Evolutionary conservation across 1,140 invertebrate genomes (phyloP).

Genomic region (Augochlora pura): DNA sequence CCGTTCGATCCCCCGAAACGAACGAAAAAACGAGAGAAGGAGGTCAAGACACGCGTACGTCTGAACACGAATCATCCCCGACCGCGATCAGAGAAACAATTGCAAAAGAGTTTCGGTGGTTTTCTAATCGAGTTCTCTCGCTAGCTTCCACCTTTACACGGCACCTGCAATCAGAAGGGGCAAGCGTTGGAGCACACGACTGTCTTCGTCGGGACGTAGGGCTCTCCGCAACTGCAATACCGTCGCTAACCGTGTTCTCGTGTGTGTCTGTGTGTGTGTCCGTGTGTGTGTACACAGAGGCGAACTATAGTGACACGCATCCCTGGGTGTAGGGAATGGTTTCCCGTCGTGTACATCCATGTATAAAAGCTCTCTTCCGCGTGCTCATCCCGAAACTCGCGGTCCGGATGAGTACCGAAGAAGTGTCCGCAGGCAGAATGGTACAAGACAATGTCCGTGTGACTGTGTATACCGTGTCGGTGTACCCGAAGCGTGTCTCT

Average conservation of each 20-base stretch:
- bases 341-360: neutral
- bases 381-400: constrained; percentile 10
- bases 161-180: neutral
- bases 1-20: constrained; percentile 1
- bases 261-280: neutral
- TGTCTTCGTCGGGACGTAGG: too few relatives aligned
- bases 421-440: constrained; percentile 16
- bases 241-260: too few relatives aligned
- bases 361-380: constrained; percentile 18
- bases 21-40: neutral
- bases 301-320: neutral
- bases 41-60: constrained; percentile 5
- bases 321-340: neutral
- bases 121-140: neutral
- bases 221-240: too few relatives aligned
- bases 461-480: too few relatives aligned
- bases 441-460: constrained; percentile 12
- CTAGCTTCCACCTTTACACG: too few relatives aligned
- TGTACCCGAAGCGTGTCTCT: neutral
- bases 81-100: neutral
- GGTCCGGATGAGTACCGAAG: constrained; percentile 15
- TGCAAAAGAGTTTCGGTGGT: neutral
- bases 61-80: neutral
- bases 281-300: constrained; percentile 7
- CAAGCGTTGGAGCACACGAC: neutral